These are phyloP conservation scores for Lasioglossum figueresi DNA, from an alignment of 2,888 invertebrate genomes.

Conservation along the genomic window DNA sequence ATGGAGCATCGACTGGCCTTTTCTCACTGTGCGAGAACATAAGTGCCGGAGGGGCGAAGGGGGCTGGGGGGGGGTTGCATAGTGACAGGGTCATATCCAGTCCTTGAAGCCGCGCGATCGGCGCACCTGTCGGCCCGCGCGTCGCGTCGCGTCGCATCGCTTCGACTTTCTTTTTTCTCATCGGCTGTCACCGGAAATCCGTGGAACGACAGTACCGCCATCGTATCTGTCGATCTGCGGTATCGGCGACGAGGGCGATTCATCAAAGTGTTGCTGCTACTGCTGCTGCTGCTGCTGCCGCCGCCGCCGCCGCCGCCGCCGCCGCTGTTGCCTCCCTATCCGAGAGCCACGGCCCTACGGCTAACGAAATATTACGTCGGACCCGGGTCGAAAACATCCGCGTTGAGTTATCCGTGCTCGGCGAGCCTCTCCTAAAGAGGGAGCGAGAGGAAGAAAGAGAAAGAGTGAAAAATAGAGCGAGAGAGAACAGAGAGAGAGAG, in stretches of 20 bases:
- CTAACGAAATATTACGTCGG: slow-evolving; percentile 71
- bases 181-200: slow-evolving; percentile 69
- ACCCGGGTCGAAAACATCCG: slow-evolving; percentile 54
- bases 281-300: neutral
- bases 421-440: slow-evolving; percentile 23
- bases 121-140: slow-evolving; percentile 66
- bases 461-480: neutral
- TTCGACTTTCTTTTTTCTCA: slow-evolving; percentile 66
- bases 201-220: slow-evolving; percentile 70
- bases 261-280: slow-evolving; percentile 71
- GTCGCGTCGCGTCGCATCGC: slow-evolving; percentile 34
- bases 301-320: neutral
- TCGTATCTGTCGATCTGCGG: slow-evolving; percentile 79
- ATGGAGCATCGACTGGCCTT: slow-evolving; percentile 55
- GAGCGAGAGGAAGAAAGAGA: neutral
- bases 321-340: slow-evolving; percentile 37
- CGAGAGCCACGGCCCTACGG: slow-evolving; percentile 50
- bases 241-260: slow-evolving; percentile 77
- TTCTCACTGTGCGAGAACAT: slow-evolving; percentile 50
- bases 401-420: slow-evolving; percentile 38
- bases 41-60: slow-evolving; percentile 39
- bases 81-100: slow-evolving; percentile 70
- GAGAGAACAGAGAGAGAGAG: neutral
- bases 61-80: slow-evolving; percentile 25
- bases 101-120: slow-evolving; percentile 65